Evolutionary conservation across 2,888 invertebrate genomes (phyloP), one percentile per base, ranked within the genome.

Genomic region (Agonopterix heracliana): DNA sequence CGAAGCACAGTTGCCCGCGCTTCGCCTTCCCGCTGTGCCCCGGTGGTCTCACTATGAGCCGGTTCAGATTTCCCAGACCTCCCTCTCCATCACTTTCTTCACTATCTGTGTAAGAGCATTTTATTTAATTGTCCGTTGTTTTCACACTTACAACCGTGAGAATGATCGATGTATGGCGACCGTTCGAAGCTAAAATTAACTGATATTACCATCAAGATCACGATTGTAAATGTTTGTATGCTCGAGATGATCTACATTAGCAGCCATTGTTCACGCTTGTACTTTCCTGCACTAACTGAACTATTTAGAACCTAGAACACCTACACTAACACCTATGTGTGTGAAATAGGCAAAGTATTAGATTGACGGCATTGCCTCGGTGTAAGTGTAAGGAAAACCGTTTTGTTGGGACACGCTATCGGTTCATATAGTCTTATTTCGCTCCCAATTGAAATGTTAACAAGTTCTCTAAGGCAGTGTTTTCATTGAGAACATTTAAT

Each of bases 1-100:
- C 98, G 82, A 98, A 98, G 71, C 98, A 98, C 17, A 98, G 89
- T 75, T 98, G 98, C 2, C 98, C 98, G 55, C 96, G 93, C 85
- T 98, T 98, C 9, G 98, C 98, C 80, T 98, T 97, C 1, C 98
- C 97, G 69, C 96, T 96, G 76, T 97, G 96, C 0, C 96, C 97
- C 0, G 96, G 94, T 5, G 97, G 97, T 12, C 97, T 91, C 74
- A 97, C 94, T 45, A 97, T 95, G 66, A 95, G 90, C 50, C 95
- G 92, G 70, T 94, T 97, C 47, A 98, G 93, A 81, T 98, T 98
- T 12, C 98, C 98, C 60, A 97, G 87, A 10, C 98, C 97, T 44
- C 97, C 96, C 74, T 98, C 98, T 51, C 95, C 95, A 70, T 97
- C 96, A 68, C 96, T 96, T 73, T 96, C 96, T 76, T 96, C 96